These are phyloP conservation scores for Aldabrachelys gigantea DNA, from an alignment of 2,113 vertebrate species.

Conservation along the genomic window DNA sequence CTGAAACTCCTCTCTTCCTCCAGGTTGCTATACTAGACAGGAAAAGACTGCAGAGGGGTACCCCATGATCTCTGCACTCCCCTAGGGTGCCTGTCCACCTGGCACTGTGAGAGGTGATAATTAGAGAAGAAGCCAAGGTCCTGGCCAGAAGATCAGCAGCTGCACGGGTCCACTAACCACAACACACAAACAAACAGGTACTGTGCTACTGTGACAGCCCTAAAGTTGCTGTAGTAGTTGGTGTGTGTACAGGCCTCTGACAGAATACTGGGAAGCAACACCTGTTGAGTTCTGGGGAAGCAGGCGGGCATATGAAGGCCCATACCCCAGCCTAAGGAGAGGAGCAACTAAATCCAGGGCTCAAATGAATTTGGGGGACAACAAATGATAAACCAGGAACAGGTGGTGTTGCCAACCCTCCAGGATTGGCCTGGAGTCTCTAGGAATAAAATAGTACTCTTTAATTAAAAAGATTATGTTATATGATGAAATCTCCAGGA, in stretches of 20 bases:
- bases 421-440: too few relatives aligned
- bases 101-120: not conserved
- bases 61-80: fast-evolving
- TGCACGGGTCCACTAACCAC: not conserved
- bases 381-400: too few relatives aligned
- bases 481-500: too few relatives aligned
- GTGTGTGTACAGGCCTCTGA: not conserved
- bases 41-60: fast-evolving
- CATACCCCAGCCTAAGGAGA: too few relatives aligned
- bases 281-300: too few relatives aligned
- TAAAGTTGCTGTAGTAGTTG: not conserved
- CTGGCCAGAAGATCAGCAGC: not conserved
- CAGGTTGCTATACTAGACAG: not conserved
- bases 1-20: not conserved
- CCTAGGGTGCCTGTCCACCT: not conserved
- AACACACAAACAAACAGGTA: fast-evolving
- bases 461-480: too few relatives aligned
- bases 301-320: too few relatives aligned
- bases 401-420: too few relatives aligned
- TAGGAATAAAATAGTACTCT: too few relatives aligned
- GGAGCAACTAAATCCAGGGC: too few relatives aligned
- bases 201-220: fast-evolving
- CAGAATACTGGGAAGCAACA: not conserved
- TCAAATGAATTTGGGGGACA: too few relatives aligned
- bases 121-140: not conserved